Evolutionary conservation across 2,888 invertebrate genomes (phyloP), one percentile per base, ranked within the genome.

Genomic region (Chrysolina oricalcia): DNA sequence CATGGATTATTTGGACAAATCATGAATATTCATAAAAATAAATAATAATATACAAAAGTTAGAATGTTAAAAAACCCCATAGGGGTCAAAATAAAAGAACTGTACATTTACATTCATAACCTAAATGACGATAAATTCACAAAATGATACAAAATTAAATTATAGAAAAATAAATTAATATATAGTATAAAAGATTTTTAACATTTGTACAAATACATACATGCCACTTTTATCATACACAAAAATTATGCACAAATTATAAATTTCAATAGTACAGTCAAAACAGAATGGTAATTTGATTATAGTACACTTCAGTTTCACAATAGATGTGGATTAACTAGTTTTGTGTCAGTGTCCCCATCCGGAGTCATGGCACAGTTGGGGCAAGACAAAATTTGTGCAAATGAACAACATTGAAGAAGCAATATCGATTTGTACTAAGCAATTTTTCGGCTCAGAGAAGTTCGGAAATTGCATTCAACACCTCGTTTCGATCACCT

Each of bases 31-130:
- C 84, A 85, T 82, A 86, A 86, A 85, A 87, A 87, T 87, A 87
- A 87, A 87, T 87, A 87, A 87, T 86, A 85, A 86, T 86, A 83
- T 87, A 86, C 85, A 86, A 83, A 85, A 84, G 84, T 84, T 84
- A 85, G 79, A 83, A 83, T 82, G 82, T 83, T 81, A 83, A 76
- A 70, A 74, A 75, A 86, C 87, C 87, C 87, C 87, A 87, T 85
- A 83, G 87, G 87, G 87, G 86, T 86, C 79, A 86, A 87, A 82
- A 77, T 76, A 79, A 73, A 83, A 85, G 83, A 81, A 83, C 84
- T 84, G 85, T 85, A 85, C 85, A 86, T 79, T 70, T 81, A 83
- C 82, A 85, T 84, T 86, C 82, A 84, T 85, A 83, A 85, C 85
- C 83, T 83, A 82, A 83, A 85, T 83, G 85, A 83, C 80, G 81